Base-by-base conservation (phyloP, 2,888 invertebrate species). In the Epinotia bilunana region DNA sequence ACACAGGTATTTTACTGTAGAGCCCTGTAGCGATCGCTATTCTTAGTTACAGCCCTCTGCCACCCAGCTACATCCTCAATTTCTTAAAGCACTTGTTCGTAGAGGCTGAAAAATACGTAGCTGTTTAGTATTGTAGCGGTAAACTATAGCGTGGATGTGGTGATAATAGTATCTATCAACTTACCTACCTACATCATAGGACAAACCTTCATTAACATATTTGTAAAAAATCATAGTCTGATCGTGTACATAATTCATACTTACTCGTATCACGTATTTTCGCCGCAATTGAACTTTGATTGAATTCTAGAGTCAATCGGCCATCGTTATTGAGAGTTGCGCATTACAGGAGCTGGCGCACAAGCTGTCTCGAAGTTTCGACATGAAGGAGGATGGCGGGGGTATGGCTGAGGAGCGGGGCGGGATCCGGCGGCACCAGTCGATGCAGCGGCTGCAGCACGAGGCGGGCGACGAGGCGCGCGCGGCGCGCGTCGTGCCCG, bases 341-440 rank as follows among this genome's bases (percentile, higher is more conserved):
- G 53, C 78, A 86, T 92, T 91, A 79, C 95, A 97, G 97, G 97
- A 97, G 94, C 94, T 97, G 94, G 97, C 97, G 86, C 97, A 97
- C 95, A 97, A 97, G 93, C 94, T 97, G 83, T 97, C 97, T 81
- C 95, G 97, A 87, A 97, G 97, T 94, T 97, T 97, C 94, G 97
- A 97, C 94, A 97, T 97, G 97, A 97, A 97, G 92, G 97, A 97
- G 85, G 97, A 97, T 82, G 96, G 96, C 83, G 95, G 96, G 77
- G 95, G 96, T 77, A 91, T 97, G 88, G 95, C 96, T 84, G 96
- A 96, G 81, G 95, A 95, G 81, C 95, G 95, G 83, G 94, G 94
- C 57, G 96, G 95, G 76, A 96, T 96, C 90, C 93, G 96, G 83
- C 94, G 96, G 83, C 96, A 96, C 91, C 96, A 96, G 94, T 97